A percentile compares a stretch with the other conserved stretches of the same genome.
Evolutionary conservation across 1,140 invertebrate species (phyloP).

Genomic region (Trichonephila clavipes): DNA sequence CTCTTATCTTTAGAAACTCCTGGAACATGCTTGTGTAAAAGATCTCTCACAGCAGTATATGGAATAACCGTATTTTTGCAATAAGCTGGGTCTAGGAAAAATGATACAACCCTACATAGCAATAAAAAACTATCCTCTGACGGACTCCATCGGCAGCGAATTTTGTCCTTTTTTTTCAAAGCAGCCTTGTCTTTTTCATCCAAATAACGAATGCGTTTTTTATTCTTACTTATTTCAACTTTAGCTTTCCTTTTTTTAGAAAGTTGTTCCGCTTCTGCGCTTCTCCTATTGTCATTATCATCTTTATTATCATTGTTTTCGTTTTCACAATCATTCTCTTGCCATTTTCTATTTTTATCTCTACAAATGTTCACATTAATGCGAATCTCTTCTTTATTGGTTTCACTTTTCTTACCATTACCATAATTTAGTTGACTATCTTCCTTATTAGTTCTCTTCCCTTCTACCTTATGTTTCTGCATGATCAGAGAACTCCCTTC

Average conservation of each 20-base stretch:
- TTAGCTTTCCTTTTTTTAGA: conserved; percentile 9
- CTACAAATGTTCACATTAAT: too few relatives aligned
- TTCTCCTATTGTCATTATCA: neutral
- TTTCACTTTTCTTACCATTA: too few relatives aligned
- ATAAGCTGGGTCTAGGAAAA: conserved; percentile 84
- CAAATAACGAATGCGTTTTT: conserved; percentile 81
- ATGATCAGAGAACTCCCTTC: neutral
- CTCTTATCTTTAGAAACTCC: conserved; percentile 86
- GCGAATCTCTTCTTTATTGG: too few relatives aligned
- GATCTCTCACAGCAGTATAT: conserved; percentile 84
- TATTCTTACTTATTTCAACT: conserved; percentile 53
- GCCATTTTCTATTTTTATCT: too few relatives aligned
- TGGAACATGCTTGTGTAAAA: conserved; percentile 83
- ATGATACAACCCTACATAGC: conserved; percentile 86
- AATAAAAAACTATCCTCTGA: conserved; percentile 82
- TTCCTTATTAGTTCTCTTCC: too few relatives aligned
- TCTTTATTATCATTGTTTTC: neutral
- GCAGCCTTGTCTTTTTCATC: conserved; percentile 87
- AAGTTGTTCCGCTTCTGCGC: neutral
- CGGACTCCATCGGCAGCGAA: conserved; percentile 81
- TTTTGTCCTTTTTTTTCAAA: conserved; percentile 84
- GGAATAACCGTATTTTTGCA: conserved; percentile 81
- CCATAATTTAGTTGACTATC: neutral
- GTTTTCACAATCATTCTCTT: neutral
- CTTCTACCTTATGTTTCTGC: neutral